Conservation (phyloP, 2,113 vertebrate species). For the Pimephales promelas region DNA sequence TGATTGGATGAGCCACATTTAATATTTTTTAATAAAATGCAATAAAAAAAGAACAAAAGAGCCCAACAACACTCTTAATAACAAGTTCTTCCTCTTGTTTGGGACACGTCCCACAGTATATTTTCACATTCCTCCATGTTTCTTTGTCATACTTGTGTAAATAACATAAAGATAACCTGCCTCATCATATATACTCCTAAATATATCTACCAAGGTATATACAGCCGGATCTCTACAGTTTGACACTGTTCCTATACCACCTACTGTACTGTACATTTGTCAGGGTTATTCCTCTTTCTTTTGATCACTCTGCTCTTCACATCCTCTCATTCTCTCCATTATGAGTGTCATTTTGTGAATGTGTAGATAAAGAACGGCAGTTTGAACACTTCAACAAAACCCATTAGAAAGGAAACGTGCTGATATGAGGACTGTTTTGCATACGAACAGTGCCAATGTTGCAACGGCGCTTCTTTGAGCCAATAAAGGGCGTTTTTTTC, state of each 20-base stretch:
- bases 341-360: not conserved
- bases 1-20: no score
- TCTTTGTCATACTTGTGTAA: no score
- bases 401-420: constrained; percentile 8
- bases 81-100: no score
- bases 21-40: no score
- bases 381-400: constrained; percentile 34
- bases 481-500: constrained; percentile 20
- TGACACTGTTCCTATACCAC: not conserved
- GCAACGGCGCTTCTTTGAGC: constrained; percentile 51
- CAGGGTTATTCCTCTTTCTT: constrained; percentile 6
- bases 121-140: no score
- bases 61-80: no score
- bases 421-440: constrained; percentile 51
- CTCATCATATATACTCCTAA: no score
- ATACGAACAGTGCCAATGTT: constrained; percentile 54
- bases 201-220: no score
- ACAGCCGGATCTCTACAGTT: no score
- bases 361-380: constrained; percentile 31
- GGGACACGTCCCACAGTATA: no score
- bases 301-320: not conserved
- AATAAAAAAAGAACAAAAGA: no score
- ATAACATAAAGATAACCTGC: no score
- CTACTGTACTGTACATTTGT: not conserved
- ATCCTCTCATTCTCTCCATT: not conserved